Evolutionary conservation across 2,888 invertebrate genomes (phyloP).

Genomic region (Agrochola macilenta): DNA sequence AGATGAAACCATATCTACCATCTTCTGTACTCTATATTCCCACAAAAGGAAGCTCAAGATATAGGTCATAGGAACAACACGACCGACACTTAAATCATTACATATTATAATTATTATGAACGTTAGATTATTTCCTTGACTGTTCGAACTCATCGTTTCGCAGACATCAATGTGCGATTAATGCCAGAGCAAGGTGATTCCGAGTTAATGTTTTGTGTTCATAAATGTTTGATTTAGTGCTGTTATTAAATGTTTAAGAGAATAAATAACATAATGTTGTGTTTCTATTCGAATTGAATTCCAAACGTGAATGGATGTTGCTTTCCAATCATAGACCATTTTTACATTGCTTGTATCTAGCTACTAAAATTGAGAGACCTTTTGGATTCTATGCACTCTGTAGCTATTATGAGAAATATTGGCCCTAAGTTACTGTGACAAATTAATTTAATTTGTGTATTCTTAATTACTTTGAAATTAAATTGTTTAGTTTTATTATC

Average conservation of each 20-base stretch:
- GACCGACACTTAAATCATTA: slow-evolving; percentile 72
- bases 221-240: slow-evolving; percentile 15
- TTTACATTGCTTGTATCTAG: too few relatives aligned
- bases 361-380: too few relatives aligned
- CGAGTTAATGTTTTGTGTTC: slow-evolving; percentile 46
- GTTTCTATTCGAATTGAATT: not conserved
- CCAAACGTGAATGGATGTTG: not conserved
- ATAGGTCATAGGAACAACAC: slow-evolving; percentile 77
- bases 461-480: too few relatives aligned
- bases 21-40: slow-evolving; percentile 42
- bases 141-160: slow-evolving; percentile 33
- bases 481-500: too few relatives aligned
- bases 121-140: slow-evolving; percentile 64
- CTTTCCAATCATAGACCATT: not conserved
- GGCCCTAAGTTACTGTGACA: too few relatives aligned
- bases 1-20: slow-evolving; percentile 19
- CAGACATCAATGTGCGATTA: slow-evolving; percentile 46
- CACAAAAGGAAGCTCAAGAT: slow-evolving; percentile 77
- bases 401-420: too few relatives aligned
- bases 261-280: not conserved
- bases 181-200: slow-evolving; percentile 58
- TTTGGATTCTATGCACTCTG: too few relatives aligned
- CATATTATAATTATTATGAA: slow-evolving; percentile 63
- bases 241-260: not conserved
- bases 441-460: too few relatives aligned